Conservation (phyloP, 2,797 vertebrate genomes). For the Acanthis flammea region DNA sequence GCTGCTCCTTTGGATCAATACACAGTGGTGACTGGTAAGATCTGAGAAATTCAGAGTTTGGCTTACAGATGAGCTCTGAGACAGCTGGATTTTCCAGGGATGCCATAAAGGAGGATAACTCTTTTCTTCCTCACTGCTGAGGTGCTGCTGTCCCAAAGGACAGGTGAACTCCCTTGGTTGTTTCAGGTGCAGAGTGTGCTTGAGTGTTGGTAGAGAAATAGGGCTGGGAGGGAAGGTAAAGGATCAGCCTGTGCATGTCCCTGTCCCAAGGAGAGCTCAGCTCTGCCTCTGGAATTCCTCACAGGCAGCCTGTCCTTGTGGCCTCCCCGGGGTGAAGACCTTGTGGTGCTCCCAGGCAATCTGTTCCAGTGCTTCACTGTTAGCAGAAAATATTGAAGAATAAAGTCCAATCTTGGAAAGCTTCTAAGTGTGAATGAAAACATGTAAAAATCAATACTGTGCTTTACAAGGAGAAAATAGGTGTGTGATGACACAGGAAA, state of each 20-base stretch:
- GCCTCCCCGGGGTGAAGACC: neutral
- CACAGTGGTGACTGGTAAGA: neutral
- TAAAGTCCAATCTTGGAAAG: slow-evolving; percentile 39
- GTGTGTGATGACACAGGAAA: neutral
- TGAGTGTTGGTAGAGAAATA: neutral
- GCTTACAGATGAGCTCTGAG: neutral
- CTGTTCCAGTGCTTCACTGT: slow-evolving; percentile 2
- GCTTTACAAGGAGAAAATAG: slow-evolving; percentile 56
- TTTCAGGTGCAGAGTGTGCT: neutral
- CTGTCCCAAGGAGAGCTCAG: neutral
- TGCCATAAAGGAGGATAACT: neutral
- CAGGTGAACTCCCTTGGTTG: neutral
- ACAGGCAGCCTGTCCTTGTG: neutral
- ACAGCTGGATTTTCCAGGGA: neutral
- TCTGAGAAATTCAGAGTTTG: neutral
- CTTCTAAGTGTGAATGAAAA: slow-evolving; percentile 56
- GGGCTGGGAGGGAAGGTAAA: neutral
- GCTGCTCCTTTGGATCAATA: neutral
- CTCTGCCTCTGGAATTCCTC: neutral
- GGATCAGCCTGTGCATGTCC: neutral
- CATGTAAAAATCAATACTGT: slow-evolving; percentile 46
- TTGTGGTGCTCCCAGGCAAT: neutral
- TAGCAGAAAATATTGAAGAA: slow-evolving; percentile 5
- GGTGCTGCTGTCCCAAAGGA: neutral
- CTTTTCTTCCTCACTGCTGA: neutral